Evolutionary conservation across 2,797 vertebrate genomes (phyloP), one percentile per base, ranked within the genome.

Genomic region (Manis javanica): DNA sequence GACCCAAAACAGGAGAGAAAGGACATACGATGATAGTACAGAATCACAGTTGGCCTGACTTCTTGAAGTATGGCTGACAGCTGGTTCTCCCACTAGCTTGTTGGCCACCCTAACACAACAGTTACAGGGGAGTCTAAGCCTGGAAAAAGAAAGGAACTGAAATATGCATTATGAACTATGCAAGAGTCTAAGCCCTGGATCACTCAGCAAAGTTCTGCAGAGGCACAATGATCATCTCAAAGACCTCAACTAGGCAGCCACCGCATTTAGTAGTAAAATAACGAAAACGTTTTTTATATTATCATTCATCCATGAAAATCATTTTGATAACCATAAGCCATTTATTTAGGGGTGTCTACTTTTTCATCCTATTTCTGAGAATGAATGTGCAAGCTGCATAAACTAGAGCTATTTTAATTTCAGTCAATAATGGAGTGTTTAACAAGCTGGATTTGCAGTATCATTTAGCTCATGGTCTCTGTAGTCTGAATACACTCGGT

Each of bases 381-480:
- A 83, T 72, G 90, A 97, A 93, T 66, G 24, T 9, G 83, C 96
- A 51, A 71, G 74, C n/a, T 21, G 91, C 95, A 97, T 97, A 96
- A 97, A 92, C 29, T 95, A 55, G 87, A 72, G 0, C 0, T 2
- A 55, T 59, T 97, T 96, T 94, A 95, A 95, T 94, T 97, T 97
- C 24, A 97, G 84, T 86, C 92, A 89, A 85, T 89, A 96, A 34
- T 93, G 59, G 95, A 61, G 94, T 97, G 61, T 97, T 95, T 97
- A 97, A 96, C 93, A 87, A 94, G 77, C 37, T 96, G 92, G 68
- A 89, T 96, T 98, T 98, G 79, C 14, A 97, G 98, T 96, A 95
- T 91, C 68, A 97, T 87, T 83, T 86, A 71, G 29, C 77, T 97
- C 83, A 88, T 81, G 37, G 24, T 93, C 92, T 96, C 74, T 95